Evolutionary conservation across 2,888 invertebrate genomes (phyloP).

Genomic region (Anthrax anthrax): DNA sequence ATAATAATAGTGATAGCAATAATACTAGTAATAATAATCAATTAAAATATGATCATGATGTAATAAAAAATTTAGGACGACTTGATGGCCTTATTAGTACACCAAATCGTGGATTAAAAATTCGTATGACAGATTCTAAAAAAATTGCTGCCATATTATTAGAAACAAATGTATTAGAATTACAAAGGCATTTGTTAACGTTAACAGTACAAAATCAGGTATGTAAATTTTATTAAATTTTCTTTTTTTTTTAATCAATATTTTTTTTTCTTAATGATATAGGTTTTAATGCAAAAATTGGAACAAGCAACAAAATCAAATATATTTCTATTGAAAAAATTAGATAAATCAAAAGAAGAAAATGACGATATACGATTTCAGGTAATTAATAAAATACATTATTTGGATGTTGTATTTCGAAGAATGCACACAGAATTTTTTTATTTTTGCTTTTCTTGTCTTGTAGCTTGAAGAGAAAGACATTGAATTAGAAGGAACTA

Average conservation of each 20-base stretch:
- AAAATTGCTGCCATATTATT: conserved; percentile 72
- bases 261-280: conserved; percentile 27
- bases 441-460: neutral
- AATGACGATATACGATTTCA: conserved; percentile 72
- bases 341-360: conserved; percentile 61
- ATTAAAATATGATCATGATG: neutral
- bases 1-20: neutral
- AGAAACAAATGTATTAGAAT: conserved; percentile 66
- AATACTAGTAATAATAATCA: neutral
- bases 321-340: conserved; percentile 45
- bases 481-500: conserved; percentile 70
- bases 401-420: neutral
- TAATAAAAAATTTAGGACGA: conserved; percentile 38
- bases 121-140: conserved; percentile 51
- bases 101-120: conserved; percentile 46
- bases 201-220: conserved; percentile 78
- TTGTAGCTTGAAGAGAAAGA: conserved; percentile 63
- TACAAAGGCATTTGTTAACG: conserved; percentile 69
- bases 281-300: conserved; percentile 59
- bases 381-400: conserved; percentile 31
- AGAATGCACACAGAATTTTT: too few species aligned
- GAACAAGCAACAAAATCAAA: conserved; percentile 54
- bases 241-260: neutral
- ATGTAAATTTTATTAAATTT: conserved; percentile 8
- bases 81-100: conserved; percentile 55